Evolutionary conservation across 2,797 vertebrate species (phyloP).

Genomic region (Aldrovandia affinis): DNA sequence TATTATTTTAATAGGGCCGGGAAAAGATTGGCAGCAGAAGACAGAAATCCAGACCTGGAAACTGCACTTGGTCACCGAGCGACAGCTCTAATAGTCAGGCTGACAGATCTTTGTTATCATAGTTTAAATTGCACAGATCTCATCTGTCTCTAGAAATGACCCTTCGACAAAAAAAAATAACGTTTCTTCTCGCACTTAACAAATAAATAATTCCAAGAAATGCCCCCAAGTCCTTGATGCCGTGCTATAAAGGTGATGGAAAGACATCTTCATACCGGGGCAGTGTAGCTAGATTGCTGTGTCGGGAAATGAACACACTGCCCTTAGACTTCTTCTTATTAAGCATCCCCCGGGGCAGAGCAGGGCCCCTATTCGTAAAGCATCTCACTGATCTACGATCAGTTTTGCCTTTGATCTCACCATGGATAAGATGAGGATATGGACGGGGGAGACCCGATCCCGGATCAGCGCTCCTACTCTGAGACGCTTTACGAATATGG

Average conservation of each 20-base stretch:
- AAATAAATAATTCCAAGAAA: not conserved
- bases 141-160: not conserved
- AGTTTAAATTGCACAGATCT: slow-evolving; percentile 24
- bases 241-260: not conserved
- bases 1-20: slow-evolving; percentile 22
- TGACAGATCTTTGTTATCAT: slow-evolving; percentile 25
- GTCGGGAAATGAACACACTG: not conserved
- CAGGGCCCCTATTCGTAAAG: not conserved
- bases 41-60: not conserved
- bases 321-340: not conserved
- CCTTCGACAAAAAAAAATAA: not conserved
- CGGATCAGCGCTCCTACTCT: too few relatives aligned
- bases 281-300: not conserved
- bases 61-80: not conserved
- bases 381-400: not conserved
- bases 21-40: slow-evolving; percentile 9
- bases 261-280: not conserved
- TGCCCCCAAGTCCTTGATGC: not conserved
- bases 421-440: too few relatives aligned
- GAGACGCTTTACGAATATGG: too few relatives aligned
- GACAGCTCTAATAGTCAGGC: slow-evolving; percentile 24
- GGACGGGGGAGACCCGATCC: too few relatives aligned
- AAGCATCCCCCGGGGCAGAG: not conserved
- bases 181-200: not conserved
- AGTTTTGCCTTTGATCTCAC: too few relatives aligned